Conservation (phyloP, 1,140 invertebrate species). For the Magallana ariakensis region DNA sequence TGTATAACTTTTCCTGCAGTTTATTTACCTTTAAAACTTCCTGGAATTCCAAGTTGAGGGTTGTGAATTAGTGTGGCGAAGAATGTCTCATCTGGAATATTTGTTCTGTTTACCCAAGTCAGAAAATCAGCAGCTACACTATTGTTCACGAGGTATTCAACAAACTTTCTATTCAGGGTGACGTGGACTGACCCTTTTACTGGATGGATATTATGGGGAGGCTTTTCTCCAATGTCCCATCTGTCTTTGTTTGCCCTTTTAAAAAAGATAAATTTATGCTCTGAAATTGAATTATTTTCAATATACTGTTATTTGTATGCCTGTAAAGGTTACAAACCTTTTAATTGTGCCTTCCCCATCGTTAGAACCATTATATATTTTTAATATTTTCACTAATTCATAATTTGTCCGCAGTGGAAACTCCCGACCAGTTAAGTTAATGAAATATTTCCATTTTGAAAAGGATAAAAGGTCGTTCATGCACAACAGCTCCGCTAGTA, state of each 20-base stretch:
- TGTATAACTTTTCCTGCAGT: too few species aligned
- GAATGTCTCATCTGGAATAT: slow-evolving; percentile 70
- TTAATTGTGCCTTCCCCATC: neutral
- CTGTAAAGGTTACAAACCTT: neutral
- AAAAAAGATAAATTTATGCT: neutral
- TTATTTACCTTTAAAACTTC: slow-evolving; percentile 61
- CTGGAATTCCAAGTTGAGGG: slow-evolving; percentile 64
- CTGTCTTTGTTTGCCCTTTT: slow-evolving; percentile 4
- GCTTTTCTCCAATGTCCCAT: slow-evolving; percentile 8
- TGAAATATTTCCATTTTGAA: slow-evolving; percentile 75
- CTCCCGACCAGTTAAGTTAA: slow-evolving; percentile 76
- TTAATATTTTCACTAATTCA: slow-evolving; percentile 72
- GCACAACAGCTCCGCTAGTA: slow-evolving; percentile 71
- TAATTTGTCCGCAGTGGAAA: slow-evolving; percentile 76
- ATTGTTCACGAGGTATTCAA: slow-evolving; percentile 66
- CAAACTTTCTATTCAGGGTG: slow-evolving; percentile 63
- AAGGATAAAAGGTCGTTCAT: slow-evolving; percentile 67
- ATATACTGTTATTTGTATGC: too few species aligned
- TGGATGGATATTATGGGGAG: slow-evolving; percentile 58
- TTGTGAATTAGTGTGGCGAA: slow-evolving; percentile 69
- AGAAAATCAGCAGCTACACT: slow-evolving; percentile 62
- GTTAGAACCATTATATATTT: neutral
- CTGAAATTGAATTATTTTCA: too few species aligned
- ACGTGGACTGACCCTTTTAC: slow-evolving; percentile 66
- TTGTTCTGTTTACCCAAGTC: slow-evolving; percentile 63